Percentiles rank a stretch among this genome's conserved stretches.
Conservation (phyloP, 2,888 invertebrate species). For the Pristionchus maxplancki region DNA sequence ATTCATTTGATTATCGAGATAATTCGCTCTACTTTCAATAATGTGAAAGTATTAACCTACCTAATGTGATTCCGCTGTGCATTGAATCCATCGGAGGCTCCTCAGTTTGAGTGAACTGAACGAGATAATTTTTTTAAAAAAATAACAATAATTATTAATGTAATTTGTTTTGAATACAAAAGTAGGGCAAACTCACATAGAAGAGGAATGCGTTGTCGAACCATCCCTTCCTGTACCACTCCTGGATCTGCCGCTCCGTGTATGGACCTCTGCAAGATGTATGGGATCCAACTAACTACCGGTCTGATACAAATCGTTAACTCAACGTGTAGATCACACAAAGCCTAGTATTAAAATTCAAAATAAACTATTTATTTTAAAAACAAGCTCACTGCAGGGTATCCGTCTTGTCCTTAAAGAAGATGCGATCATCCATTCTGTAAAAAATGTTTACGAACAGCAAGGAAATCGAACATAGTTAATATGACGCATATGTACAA, state of each 20-base stretch:
- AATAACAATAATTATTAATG: neutral
- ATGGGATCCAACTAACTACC: no score
- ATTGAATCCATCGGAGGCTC: neutral
- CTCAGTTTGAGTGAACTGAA: neutral
- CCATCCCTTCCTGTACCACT: neutral
- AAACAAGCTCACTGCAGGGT: neutral
- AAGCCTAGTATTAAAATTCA: no score
- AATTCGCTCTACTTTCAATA: neutral
- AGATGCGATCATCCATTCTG: neutral
- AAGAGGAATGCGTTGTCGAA: neutral
- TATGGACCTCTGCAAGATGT: neutral
- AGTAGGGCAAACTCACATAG: neutral
- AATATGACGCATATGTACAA: no score
- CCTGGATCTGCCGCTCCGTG: neutral
- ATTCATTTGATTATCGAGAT: neutral
- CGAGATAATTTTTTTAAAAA: neutral
- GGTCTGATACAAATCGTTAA: no score
- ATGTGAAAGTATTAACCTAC: no score
- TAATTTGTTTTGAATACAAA: no score
- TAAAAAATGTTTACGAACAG: neutral
- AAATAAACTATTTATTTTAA: neutral
- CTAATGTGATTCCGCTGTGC: neutral
- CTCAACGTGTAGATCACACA: no score
- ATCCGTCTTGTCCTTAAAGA: neutral
- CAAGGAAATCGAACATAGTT: no score